phyloP scores from a whole-genome alignment of 2,888 invertebrate genomes.

The Crematogaster levior region DNA sequence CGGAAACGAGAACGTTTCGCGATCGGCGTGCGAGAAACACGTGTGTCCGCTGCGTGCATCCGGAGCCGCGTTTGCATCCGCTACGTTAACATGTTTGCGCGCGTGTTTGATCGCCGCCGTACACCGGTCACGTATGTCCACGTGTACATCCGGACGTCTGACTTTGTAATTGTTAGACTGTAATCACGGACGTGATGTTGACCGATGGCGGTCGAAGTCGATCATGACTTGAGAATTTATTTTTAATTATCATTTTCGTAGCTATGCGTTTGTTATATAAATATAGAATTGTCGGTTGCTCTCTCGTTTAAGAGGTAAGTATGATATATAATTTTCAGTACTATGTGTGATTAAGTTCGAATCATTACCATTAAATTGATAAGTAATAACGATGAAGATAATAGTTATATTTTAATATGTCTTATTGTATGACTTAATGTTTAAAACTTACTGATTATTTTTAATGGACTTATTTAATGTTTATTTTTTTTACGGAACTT shows the following conservation, averaged over 20 bases:
- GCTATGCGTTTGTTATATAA: neutral
- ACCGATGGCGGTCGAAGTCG: neutral
- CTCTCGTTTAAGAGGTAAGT: conserved; percentile 6
- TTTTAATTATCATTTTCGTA: neutral
- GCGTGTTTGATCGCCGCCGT: conserved; percentile 1
- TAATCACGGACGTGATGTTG: neutral
- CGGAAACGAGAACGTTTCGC: conserved; percentile 30
- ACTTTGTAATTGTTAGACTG: neutral
- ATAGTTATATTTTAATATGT: neutral
- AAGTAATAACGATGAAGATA: neutral
- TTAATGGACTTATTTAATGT: no score
- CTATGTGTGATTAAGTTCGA: neutral
- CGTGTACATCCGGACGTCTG: conserved; percentile 50
- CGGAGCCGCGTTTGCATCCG: conserved; percentile 30
- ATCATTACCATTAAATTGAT: neutral
- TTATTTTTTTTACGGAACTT: no score
- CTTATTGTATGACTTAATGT: neutral
- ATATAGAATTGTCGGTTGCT: neutral
- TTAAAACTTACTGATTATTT: no score
- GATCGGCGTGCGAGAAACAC: conserved; percentile 26
- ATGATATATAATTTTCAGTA: neutral
- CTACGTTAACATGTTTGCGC: conserved; percentile 35
- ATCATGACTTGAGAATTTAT: neutral
- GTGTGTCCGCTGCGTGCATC: conserved; percentile 43
- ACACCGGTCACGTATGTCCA: conserved; percentile 54